Evolutionary conservation across 2,888 invertebrate species (phyloP).

Genomic region (Lycophotia porphyrea): DNA sequence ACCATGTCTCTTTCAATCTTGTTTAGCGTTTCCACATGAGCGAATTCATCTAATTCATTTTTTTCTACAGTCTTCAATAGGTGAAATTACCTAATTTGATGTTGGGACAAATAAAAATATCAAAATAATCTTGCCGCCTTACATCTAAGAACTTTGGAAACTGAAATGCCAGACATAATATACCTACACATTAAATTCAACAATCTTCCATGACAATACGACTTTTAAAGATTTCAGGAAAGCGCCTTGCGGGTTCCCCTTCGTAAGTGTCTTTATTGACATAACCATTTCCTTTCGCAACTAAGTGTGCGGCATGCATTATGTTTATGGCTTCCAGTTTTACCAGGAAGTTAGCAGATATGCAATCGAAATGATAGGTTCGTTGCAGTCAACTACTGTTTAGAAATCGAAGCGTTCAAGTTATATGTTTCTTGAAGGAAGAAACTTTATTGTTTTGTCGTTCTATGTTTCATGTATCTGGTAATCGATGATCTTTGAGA

Average conservation of each 20-base stretch:
- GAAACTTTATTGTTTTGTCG: conserved; percentile 7
- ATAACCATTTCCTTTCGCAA: conserved; percentile 12
- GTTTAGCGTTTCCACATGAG: not conserved
- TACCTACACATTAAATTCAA: not conserved
- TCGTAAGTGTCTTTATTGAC: not conserved
- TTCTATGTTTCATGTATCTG: not conserved
- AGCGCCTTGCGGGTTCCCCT: not conserved
- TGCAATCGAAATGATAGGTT: conserved; percentile 50
- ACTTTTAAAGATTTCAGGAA: not conserved
- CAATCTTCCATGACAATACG: not conserved
- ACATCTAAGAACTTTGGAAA: not conserved
- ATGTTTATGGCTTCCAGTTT: conserved; percentile 37
- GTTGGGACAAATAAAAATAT: not conserved
- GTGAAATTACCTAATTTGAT: not conserved
- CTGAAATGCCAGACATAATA: not conserved
- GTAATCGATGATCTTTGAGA: not conserved
- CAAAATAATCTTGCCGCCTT: not conserved
- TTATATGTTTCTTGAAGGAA: conserved; percentile 23
- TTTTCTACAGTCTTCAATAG: not conserved
- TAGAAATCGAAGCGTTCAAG: conserved; percentile 47
- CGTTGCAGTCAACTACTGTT: conserved; percentile 38
- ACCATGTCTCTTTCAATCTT: not conserved
- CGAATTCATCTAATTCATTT: not conserved
- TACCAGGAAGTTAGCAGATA: conserved; percentile 47
- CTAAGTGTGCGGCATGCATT: conserved; percentile 10